Evolutionary conservation across 2,113 vertebrate genomes (phyloP).

Genomic region (Siniperca knerii): DNA sequence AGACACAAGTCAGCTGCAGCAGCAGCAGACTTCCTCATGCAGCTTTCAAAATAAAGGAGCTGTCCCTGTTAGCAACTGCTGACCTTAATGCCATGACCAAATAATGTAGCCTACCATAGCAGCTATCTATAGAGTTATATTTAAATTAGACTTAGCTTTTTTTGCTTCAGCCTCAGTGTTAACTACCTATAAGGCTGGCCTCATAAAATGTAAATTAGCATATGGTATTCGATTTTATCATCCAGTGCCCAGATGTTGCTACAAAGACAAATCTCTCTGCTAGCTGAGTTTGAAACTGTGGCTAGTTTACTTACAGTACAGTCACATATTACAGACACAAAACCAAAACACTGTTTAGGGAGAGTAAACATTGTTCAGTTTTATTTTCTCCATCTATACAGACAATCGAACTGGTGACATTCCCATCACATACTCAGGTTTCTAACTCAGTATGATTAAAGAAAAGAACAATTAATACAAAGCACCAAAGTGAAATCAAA

Average conservation of each 20-base stretch:
- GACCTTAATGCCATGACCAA: not conserved
- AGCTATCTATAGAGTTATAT: not conserved
- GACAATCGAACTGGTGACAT: not conserved
- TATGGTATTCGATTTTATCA: not conserved
- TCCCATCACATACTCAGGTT: not conserved
- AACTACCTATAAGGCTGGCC: no score
- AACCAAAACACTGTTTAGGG: no score
- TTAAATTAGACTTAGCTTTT: not conserved
- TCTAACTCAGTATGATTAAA: no score
- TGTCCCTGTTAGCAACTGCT: not conserved
- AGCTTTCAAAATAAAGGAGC: constrained; percentile 37
- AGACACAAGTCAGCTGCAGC: not conserved
- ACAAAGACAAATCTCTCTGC: not conserved
- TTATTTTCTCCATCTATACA: not conserved
- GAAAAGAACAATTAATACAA: not conserved
- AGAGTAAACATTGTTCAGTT: no score
- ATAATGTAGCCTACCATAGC: not conserved
- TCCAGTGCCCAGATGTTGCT: not conserved
- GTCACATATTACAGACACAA: not conserved
- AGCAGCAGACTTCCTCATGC: not conserved
- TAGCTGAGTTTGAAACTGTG: no score
- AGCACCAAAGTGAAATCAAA: not conserved
- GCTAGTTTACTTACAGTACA: not conserved
- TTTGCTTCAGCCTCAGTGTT: not conserved
- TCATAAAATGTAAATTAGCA: not conserved